These are phyloP conservation scores for Caligus rogercresseyi DNA, from an alignment of 1,140 invertebrate species.

Conservation along the genomic window DNA sequence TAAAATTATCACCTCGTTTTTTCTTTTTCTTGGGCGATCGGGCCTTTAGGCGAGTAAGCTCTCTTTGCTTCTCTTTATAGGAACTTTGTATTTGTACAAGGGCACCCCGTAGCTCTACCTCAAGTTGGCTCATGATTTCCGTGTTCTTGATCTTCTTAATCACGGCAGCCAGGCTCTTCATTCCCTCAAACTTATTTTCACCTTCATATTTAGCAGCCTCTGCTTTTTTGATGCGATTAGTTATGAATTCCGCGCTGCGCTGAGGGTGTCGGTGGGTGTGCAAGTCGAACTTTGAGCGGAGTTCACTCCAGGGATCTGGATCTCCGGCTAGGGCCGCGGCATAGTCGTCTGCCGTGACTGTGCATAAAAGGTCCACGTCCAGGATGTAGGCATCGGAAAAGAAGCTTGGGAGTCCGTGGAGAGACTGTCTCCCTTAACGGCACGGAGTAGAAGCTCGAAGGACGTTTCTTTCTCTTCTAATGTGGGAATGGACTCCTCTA, in stretches of 20 bases:
- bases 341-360: background rate
- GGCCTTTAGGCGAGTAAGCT: background rate
- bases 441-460: background rate
- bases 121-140: conserved; percentile 18
- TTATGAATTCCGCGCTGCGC: background rate
- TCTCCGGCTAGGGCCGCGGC: background rate
- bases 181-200: conserved; percentile 3
- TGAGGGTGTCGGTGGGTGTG: background rate
- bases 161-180: conserved; percentile 15
- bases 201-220: background rate
- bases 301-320: background rate
- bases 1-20: background rate
- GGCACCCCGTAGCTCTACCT: conserved; percentile 6
- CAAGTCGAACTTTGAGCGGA: background rate
- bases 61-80: conserved; percentile 15
- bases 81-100: conserved; percentile 10
- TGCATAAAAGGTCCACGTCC: conserved; percentile 8
- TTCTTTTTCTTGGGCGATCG: conserved; percentile 12
- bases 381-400: conserved; percentile 3
- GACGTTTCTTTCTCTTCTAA: background rate
- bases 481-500: background rate
- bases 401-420: background rate
- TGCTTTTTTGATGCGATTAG: background rate
- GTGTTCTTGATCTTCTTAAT: conserved; percentile 20
- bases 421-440: background rate